Conservation (phyloP, 2,797 vertebrate genomes). For the Cottoperca gobio region DNA sequence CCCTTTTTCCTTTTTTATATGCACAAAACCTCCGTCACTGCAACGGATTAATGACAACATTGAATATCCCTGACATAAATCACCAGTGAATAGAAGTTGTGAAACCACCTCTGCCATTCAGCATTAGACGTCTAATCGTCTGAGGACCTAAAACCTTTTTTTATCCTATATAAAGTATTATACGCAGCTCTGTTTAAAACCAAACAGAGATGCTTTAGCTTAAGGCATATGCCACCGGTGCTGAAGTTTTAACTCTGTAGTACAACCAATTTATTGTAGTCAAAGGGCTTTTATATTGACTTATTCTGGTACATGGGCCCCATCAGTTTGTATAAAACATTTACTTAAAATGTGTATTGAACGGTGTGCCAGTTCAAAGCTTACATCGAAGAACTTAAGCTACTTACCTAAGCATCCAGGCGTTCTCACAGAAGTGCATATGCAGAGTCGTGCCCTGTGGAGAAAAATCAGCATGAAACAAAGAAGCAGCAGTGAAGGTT, state of each 20-base stretch:
- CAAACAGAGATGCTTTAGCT: slow-evolving; percentile 36
- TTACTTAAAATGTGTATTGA: slow-evolving; percentile 13
- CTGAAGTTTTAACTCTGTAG: slow-evolving; percentile 21
- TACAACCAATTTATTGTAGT: slow-evolving; percentile 28
- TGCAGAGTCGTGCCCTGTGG: slow-evolving; percentile 18
- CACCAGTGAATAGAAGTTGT: slow-evolving; percentile 54
- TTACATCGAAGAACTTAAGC: slow-evolving; percentile 7
- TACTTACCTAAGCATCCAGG: not conserved
- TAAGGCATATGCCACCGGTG: slow-evolving; percentile 15
- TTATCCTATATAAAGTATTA: slow-evolving; percentile 34
- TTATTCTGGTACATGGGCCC: not conserved
- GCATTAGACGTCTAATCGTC: slow-evolving; percentile 68
- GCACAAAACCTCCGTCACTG: slow-evolving; percentile 46
- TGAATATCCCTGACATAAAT: slow-evolving; percentile 62
- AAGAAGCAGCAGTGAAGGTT: slow-evolving; percentile 7
- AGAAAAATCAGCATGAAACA: slow-evolving; percentile 27
- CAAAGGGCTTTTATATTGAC: slow-evolving; percentile 7
- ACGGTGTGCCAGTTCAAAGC: slow-evolving; percentile 7
- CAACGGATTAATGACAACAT: slow-evolving; percentile 64
- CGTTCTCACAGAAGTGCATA: not conserved
- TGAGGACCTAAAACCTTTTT: slow-evolving; percentile 32
- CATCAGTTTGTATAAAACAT: not conserved
- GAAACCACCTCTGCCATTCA: slow-evolving; percentile 67
- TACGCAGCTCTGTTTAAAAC: slow-evolving; percentile 31
- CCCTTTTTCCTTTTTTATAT: slow-evolving; percentile 33